A percentile compares a stretch with the other conserved stretches of the same genome.
These are phyloP conservation scores for Harmothoe impar DNA, from an alignment of 2,888 invertebrate species.

Conservation along the genomic window DNA sequence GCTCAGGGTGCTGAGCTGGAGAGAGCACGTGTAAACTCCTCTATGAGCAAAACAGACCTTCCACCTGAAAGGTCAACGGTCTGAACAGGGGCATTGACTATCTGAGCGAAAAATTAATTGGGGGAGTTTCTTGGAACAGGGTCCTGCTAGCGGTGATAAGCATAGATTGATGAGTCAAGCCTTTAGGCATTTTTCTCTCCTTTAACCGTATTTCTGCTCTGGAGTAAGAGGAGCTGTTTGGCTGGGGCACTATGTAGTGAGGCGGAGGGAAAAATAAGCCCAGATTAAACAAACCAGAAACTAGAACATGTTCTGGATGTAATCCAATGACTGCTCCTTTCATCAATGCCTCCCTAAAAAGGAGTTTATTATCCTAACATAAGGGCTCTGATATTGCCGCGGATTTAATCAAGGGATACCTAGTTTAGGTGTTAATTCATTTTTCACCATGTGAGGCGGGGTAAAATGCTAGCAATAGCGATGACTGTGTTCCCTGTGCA, in stretches of 20 bases:
- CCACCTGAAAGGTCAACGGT: constrained; percentile 29
- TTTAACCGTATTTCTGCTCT: neutral
- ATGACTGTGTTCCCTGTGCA: no score
- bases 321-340: constrained; percentile 28
- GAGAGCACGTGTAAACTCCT: neutral
- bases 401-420: neutral
- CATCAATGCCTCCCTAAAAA: neutral
- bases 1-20: neutral
- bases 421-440: neutral
- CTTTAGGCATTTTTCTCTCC: neutral
- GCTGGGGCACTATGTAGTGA: no score
- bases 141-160: neutral
- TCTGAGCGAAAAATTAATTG: constrained; percentile 32
- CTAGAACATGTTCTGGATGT: neutral
- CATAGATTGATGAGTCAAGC: constrained; percentile 42
- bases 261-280: neutral
- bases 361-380: neutral
- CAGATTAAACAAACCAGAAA: neutral
- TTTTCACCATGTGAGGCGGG: no score
- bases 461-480: no score
- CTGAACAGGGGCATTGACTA: neutral
- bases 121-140: constrained; percentile 45
- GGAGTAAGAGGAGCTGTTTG: neutral
- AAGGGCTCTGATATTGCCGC: neutral
- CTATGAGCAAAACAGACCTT: neutral